phyloP scores from a whole-genome alignment of 2,113 vertebrate species.

The Columba livia region DNA sequence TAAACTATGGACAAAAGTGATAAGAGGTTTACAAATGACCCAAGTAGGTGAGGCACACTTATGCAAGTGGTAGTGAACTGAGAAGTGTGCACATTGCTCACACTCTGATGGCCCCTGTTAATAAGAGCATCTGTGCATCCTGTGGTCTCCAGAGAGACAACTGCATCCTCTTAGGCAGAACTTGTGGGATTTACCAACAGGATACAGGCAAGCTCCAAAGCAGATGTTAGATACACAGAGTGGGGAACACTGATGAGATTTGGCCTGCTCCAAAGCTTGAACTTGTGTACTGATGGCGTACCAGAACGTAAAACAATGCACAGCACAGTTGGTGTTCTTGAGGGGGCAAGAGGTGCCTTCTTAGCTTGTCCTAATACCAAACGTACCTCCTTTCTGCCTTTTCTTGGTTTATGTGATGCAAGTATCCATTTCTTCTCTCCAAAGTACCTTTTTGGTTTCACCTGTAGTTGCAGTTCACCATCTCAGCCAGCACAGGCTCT shows the following conservation, averaged over 20 bases:
- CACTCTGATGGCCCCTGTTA: rapidly evolving
- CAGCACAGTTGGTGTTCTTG: background rate
- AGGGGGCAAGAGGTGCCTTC: background rate
- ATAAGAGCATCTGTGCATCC: background rate
- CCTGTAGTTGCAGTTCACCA: background rate
- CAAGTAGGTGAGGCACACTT: background rate
- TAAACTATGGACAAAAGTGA: background rate
- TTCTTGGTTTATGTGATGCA: background rate
- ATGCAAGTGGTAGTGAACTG: background rate
- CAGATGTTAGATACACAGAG: background rate
- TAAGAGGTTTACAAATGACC: background rate
- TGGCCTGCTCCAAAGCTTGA: background rate
- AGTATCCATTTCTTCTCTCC: background rate
- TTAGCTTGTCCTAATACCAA: background rate
- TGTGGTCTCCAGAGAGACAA: background rate
- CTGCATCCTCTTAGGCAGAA: background rate
- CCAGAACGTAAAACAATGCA: background rate
- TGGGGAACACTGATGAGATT: background rate
- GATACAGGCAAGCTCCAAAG: background rate
- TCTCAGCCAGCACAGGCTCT: background rate
- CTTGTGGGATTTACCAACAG: background rate
- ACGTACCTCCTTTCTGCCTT: background rate
- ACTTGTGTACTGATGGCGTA: background rate
- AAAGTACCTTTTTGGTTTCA: background rate
- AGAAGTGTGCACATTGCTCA: background rate